phyloP scores from a whole-genome alignment of 1,140 invertebrate species.

The Goniozus legneri region DNA sequence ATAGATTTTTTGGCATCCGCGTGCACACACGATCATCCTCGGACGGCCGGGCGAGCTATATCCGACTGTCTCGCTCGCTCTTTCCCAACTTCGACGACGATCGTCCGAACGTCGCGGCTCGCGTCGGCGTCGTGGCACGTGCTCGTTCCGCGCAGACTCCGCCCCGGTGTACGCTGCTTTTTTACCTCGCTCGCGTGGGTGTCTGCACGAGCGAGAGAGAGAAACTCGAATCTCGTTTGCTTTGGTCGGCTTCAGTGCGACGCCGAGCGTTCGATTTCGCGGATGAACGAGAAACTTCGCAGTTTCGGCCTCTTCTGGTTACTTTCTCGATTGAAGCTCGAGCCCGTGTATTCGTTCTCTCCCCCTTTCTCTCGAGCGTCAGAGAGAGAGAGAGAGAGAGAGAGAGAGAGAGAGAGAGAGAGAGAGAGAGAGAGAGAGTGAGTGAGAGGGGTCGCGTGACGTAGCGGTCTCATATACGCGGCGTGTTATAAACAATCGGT shows the following conservation, averaged over 20 bases:
- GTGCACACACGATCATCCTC: too few species aligned
- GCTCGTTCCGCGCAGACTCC: conserved; percentile 38
- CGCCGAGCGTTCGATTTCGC: conserved; percentile 43
- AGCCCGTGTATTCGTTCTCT: background rate
- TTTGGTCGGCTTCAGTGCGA: conserved; percentile 46
- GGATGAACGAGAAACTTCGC: too few species aligned
- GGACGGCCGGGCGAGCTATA: too few species aligned
- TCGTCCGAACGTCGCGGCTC: conserved; percentile 6
- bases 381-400: background rate
- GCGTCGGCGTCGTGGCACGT: conserved; percentile 23
- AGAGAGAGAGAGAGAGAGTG: background rate
- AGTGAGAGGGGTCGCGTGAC: conserved; percentile 3
- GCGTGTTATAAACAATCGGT: too few species aligned
- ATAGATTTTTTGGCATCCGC: conserved; percentile 43
- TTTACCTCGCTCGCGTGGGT: conserved; percentile 37
- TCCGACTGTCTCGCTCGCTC: conserved; percentile 20
- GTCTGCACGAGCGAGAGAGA: conserved; percentile 24
- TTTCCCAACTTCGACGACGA: conserved; percentile 16
- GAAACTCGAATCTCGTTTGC: too few species aligned
- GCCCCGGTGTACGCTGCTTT: conserved; percentile 16
- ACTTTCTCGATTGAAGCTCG: too few species aligned
- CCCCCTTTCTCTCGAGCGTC: background rate
- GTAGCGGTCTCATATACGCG: too few species aligned
- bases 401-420: background rate
- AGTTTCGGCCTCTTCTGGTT: too few species aligned